Evolutionary conservation across 2,888 invertebrate genomes (phyloP).

Genomic region (Pherbina coryleti): DNA sequence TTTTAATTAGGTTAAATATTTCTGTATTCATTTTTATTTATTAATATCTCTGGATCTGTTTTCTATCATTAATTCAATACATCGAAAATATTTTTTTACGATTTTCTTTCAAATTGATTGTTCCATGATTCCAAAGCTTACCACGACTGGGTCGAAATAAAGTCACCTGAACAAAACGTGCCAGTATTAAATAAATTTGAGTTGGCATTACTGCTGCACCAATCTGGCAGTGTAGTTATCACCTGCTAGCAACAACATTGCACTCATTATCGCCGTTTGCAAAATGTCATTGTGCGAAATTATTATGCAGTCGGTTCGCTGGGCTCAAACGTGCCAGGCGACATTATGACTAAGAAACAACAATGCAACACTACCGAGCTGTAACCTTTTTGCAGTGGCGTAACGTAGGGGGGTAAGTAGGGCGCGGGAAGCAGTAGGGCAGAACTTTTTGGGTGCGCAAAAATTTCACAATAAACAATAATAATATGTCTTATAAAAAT

Average conservation of each 20-base stretch:
- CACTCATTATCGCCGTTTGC: background rate
- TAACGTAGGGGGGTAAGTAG: no score
- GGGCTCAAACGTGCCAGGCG: background rate
- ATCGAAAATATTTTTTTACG: no score
- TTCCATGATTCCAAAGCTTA: background rate
- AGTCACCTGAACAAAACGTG: background rate
- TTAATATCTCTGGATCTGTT: no score
- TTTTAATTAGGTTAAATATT: no score
- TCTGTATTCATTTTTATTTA: no score
- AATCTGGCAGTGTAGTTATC: background rate
- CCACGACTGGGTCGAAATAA: background rate
- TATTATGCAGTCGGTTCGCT: slow-evolving; percentile 10
- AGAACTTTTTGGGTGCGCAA: no score
- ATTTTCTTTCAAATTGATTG: no score
- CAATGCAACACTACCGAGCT: background rate
- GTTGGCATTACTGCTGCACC: slow-evolving; percentile 8
- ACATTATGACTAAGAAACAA: background rate
- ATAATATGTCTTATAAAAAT: no score
- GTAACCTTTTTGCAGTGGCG: no score
- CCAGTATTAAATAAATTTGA: slow-evolving; percentile 3
- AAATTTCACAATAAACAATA: no score
- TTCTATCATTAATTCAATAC: no score
- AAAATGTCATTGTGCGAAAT: slow-evolving; percentile 8
- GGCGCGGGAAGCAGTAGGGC: no score
- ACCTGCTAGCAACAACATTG: background rate